Base-by-base conservation (phyloP, 1,140 invertebrate species). In the Microvelia longipes region DNA sequence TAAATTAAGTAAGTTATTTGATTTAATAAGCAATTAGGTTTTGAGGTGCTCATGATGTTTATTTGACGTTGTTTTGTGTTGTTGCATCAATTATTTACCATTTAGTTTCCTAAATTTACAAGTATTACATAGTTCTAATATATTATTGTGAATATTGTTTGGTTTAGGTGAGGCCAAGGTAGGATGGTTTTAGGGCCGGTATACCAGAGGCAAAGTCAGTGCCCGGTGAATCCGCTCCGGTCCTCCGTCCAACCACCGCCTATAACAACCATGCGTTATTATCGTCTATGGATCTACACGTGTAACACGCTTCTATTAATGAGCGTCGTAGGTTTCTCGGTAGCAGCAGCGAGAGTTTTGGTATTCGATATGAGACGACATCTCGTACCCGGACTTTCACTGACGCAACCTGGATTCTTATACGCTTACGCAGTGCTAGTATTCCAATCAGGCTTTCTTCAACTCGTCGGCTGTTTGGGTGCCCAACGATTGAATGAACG, bases 281-380 rank as follows among this genome's bases (percentile, higher is more conserved):
- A 94, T 82, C 88, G 91, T 79, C 85, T 93, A 77, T 93, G 91
- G 91, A 93, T 94, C 78, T 93, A 93, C 84, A 89, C 90, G 76
- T 93, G 90, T 86, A 93, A 94, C 83, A 86, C 88, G 78, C 90
- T 90, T 72, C 83, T 93, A 77, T 82, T 93, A 78, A 84, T 90
- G 71, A 89, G 88, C 77, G 90, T 90, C 75, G 79, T 93, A 66
- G 88, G 90, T 28, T 92, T 93, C 79, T 86, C 87, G 72, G 86
- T 87, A 61, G 88, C 89, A 68, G 90, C 89, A 68, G 86, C 86
- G 61, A 85, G 84, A 74, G 86, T 90, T 28, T 67, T 74, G 28
- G 66, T 80, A 30, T 85, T 87, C 74, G 87, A 89, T 78, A 86
- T 86, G 73, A 81, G 88, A 35, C 83, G 88, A 5, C 79, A 83